A percentile compares a stretch with the other conserved stretches of the same genome.
phyloP scores from a whole-genome alignment of 2,888 invertebrate genomes.

The Argyra leucocephala region DNA sequence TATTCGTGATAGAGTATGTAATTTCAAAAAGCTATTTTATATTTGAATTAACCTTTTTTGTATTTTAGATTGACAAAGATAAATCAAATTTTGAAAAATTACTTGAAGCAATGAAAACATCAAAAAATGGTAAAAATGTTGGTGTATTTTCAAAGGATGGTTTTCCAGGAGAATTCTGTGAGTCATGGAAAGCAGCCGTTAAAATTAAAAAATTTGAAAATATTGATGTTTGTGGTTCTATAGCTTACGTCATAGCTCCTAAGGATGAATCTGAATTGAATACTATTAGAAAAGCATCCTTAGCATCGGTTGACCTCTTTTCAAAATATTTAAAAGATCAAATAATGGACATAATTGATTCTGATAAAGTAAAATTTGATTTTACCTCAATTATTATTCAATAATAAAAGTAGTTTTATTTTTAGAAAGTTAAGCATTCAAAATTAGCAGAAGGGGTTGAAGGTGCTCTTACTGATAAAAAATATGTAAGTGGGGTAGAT shows the following conservation, averaged over 20 bases:
- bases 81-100: constrained; percentile 75
- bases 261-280: constrained; percentile 90
- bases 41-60: constrained; percentile 15
- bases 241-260: constrained; percentile 81
- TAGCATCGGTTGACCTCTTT: constrained; percentile 90
- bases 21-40: not conserved
- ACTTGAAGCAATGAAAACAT: constrained; percentile 72
- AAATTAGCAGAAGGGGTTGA: constrained; percentile 94
- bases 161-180: constrained; percentile 86
- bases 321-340: constrained; percentile 94
- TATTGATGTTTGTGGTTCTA: constrained; percentile 73
- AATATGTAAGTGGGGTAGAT: constrained; percentile 87
- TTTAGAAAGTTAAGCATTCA: constrained; percentile 87
- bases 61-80: constrained; percentile 73
- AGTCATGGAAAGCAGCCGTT: constrained; percentile 74
- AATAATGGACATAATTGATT: constrained; percentile 97
- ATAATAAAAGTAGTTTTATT: constrained; percentile 26
- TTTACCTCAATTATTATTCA: constrained; percentile 5
- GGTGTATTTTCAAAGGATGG: constrained; percentile 91
- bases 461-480: constrained; percentile 85
- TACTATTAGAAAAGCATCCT: constrained; percentile 82
- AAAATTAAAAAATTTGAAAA: constrained; percentile 72
- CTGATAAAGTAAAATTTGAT: constrained; percentile 63
- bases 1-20: constrained; percentile 72
- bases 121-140: constrained; percentile 77